Percentiles rank a stretch among this genome's conserved stretches.
phyloP scores from a whole-genome alignment of 2,888 invertebrate genomes.

The Lasioglossum calceatum region DNA sequence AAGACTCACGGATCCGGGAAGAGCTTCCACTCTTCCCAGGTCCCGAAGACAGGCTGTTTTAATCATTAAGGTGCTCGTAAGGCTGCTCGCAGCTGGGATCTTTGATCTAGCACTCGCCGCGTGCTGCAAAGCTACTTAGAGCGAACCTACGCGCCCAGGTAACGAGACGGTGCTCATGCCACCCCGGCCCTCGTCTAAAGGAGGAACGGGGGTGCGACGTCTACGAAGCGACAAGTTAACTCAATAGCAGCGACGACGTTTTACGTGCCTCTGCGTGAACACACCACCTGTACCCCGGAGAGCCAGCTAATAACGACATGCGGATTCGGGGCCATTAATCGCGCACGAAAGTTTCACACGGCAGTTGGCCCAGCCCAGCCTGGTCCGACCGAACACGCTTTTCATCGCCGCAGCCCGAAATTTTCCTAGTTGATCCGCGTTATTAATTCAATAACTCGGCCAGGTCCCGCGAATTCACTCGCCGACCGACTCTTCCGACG shows the following conservation, averaged over 20 bases:
- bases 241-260: constrained; percentile 34
- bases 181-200: neutral
- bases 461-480: constrained; percentile 16
- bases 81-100: constrained; percentile 56
- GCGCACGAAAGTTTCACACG: constrained; percentile 40
- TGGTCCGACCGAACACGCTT: neutral
- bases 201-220: neutral
- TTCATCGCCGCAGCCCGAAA: neutral
- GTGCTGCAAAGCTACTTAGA: constrained; percentile 45
- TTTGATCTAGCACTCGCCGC: constrained; percentile 53
- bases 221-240: constrained; percentile 24
- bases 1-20: constrained; percentile 34
- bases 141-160: constrained; percentile 5
- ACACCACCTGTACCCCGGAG: neutral
- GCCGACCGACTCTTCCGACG: constrained; percentile 7
- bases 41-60: constrained; percentile 49
- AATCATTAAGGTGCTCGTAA: constrained; percentile 60
- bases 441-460: constrained; percentile 37
- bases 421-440: constrained; percentile 31
- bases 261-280: constrained; percentile 18
- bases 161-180: neutral
- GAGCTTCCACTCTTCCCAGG: neutral
- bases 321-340: constrained; percentile 39
- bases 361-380: neutral
- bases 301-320: constrained; percentile 3